A percentile compares a stretch with the other conserved stretches of the same genome.
Conservation (phyloP, 1,140 invertebrate species). For the Hermatobates lingyangjiaoensis region DNA sequence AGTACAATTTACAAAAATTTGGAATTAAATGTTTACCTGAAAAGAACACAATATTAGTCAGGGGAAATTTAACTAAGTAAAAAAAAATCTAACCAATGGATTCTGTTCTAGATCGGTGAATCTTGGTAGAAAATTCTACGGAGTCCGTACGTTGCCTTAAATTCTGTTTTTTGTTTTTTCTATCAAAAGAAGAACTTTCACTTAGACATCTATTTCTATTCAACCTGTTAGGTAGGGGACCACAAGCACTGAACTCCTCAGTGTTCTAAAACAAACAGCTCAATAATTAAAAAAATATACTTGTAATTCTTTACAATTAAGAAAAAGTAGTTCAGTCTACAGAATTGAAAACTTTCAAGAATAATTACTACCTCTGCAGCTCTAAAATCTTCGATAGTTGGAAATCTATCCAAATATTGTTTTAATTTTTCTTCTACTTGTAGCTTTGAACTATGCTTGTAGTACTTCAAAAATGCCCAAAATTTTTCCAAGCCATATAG, state of each 20-base stretch:
- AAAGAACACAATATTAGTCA: too few species aligned
- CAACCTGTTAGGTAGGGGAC: slow-evolving; percentile 6
- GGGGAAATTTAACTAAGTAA: too few species aligned
- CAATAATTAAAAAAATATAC: not conserved
- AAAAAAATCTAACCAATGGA: not conserved
- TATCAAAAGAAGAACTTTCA: slow-evolving; percentile 9
- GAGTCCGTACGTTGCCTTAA: not conserved
- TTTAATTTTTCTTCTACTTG: slow-evolving; percentile 62
- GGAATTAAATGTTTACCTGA: too few species aligned
- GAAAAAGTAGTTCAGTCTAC: not conserved
- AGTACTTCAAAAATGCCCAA: slow-evolving; percentile 95
- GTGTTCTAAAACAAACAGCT: slow-evolving; percentile 1
- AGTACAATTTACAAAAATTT: too few species aligned
- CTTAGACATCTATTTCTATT: slow-evolving; percentile 11
- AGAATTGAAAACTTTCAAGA: not conserved
- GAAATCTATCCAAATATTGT: slow-evolving; percentile 70
- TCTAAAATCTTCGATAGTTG: slow-evolving; percentile 86
- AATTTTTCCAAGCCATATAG: slow-evolving; percentile 97
- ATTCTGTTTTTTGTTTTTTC: not conserved
- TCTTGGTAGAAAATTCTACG: not conserved
- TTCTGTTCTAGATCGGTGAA: not conserved
- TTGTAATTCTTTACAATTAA: not conserved
- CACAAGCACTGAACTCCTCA: slow-evolving; percentile 4
- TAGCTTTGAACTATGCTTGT: slow-evolving; percentile 56
- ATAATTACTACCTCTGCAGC: slow-evolving; percentile 39